Conservation (phyloP, 2,797 vertebrate genomes). For the Schizothorax lantsangensis region DNA sequence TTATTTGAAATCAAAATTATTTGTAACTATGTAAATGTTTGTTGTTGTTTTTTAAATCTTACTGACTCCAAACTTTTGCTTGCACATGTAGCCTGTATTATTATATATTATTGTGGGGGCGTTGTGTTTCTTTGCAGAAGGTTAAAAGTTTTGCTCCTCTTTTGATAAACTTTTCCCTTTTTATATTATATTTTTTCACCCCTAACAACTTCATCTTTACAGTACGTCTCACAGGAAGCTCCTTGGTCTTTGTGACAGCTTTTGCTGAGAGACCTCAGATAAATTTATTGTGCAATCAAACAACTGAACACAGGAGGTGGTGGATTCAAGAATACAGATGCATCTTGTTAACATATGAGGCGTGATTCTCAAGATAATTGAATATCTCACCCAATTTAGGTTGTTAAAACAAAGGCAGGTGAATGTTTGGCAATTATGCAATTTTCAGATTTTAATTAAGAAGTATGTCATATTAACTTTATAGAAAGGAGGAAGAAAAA, state of each 20-base stretch:
- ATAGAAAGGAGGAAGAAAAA: not conserved
- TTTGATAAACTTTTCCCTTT: constrained; percentile 31
- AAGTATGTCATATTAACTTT: not conserved
- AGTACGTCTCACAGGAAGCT: not conserved
- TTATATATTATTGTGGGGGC: not conserved
- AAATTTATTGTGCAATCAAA: constrained; percentile 41
- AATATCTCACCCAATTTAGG: not conserved
- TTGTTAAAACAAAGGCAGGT: not conserved
- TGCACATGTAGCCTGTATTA: not conserved
- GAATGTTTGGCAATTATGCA: not conserved
- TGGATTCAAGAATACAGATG: constrained; percentile 27
- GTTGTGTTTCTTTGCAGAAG: not conserved
- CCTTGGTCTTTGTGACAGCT: constrained; percentile 30
- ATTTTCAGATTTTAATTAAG: not conserved
- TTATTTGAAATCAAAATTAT: not conserved
- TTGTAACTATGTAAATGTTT: not conserved
- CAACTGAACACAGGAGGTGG: constrained; percentile 25
- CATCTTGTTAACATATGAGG: constrained; percentile 18
- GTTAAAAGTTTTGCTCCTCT: constrained; percentile 21
- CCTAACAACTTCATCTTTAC: constrained; percentile 5
- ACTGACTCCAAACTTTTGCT: not conserved
- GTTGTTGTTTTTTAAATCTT: not conserved
- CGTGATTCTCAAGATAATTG: constrained; percentile 11
- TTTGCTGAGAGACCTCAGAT: constrained; percentile 22
- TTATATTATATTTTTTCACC: not conserved